Percentiles rank a stretch among this genome's conserved stretches.
Conservation (phyloP, 2,888 invertebrate species). For the Globia sparganii region DNA sequence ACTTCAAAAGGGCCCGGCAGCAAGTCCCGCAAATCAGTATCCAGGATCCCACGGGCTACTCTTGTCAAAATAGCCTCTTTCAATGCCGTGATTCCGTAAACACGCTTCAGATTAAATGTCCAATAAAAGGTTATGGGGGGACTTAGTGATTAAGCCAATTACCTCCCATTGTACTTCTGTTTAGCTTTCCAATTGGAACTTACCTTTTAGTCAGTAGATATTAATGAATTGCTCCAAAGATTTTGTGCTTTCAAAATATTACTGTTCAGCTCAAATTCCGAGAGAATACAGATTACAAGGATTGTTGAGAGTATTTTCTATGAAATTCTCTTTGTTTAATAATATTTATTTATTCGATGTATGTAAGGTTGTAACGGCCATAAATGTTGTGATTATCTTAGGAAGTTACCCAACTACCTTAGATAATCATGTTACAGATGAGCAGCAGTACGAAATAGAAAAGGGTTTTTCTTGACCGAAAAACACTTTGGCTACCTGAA, state of each 20-base stretch:
- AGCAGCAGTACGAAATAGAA: not conserved
- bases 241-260: conserved; percentile 52
- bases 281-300: conserved; percentile 18
- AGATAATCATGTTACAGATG: not conserved
- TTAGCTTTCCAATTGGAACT: conserved; percentile 71
- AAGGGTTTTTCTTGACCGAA: not conserved
- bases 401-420: not conserved
- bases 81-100: conserved; percentile 75
- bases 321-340: not conserved
- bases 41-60: conserved; percentile 38
- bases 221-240: conserved; percentile 64
- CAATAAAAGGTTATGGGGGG: conserved; percentile 80
- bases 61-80: conserved; percentile 61
- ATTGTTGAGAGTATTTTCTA: not conserved
- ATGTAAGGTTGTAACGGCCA: not conserved
- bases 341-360: not conserved
- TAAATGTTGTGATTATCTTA: not conserved
- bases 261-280: conserved; percentile 12
- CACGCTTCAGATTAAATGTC: conserved; percentile 75
- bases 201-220: conserved; percentile 67
- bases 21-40: conserved; percentile 45
- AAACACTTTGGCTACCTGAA: not conserved
- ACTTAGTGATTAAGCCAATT: conserved; percentile 80
- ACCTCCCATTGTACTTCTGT: conserved; percentile 77
- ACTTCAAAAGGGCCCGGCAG: conserved; percentile 36